A percentile compares a stretch with the other conserved stretches of the same genome.
phyloP scores from a whole-genome alignment of 2,797 vertebrate genomes.

The Halcyon smyrnensis region DNA sequence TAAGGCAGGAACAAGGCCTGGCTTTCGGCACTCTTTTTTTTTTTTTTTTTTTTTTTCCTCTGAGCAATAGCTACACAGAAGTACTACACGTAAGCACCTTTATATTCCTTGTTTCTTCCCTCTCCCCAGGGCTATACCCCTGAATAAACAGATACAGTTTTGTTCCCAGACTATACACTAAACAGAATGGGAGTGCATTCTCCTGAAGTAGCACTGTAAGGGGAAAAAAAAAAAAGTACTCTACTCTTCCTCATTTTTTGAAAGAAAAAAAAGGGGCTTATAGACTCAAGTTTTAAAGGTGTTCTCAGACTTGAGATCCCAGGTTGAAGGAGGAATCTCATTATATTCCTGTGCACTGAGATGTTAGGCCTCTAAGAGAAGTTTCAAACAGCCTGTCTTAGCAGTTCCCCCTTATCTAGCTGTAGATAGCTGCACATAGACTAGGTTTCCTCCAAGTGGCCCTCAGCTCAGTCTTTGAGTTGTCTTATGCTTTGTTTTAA shows the following conservation, averaged over 20 bases:
- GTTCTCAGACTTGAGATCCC: neutral
- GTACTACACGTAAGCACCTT: neutral
- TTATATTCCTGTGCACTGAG: neutral
- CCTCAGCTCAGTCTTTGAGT: neutral
- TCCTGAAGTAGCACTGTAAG: neutral
- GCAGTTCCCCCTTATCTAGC: neutral
- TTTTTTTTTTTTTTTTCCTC: neutral
- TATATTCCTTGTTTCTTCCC: neutral
- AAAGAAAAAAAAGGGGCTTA: neutral
- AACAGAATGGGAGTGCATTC: neutral
- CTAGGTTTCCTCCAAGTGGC: neutral
- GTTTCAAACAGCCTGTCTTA: neutral
- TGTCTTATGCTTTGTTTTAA: neutral
- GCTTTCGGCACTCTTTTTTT: neutral
- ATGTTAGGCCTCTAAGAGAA: neutral
- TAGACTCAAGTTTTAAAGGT: neutral
- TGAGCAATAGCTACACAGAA: neutral
- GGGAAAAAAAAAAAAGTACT: neutral
- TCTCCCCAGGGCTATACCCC: neutral
- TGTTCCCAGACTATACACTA: neutral
- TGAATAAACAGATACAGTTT: neutral
- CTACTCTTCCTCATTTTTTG: neutral
- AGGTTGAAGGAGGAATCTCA: neutral
- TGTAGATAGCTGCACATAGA: neutral
- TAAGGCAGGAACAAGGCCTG: neutral